Evolutionary conservation across 1,140 invertebrate species (phyloP).

Genomic region (Mya arenaria): DNA sequence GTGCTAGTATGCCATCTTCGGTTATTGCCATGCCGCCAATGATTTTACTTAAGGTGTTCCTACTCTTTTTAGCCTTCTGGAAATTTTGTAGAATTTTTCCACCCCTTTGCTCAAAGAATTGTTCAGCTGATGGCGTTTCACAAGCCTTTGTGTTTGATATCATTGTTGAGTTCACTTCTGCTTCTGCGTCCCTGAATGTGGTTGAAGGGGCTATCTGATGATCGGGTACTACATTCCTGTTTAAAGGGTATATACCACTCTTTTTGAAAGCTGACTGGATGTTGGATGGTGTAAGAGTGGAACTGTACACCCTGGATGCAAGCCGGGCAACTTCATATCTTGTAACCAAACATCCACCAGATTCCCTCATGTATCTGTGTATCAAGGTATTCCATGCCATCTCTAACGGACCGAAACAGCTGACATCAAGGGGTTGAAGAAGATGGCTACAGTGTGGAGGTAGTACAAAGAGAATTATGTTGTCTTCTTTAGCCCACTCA

Average conservation of each 20-base stretch:
- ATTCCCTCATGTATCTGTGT: no score
- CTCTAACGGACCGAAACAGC: no score
- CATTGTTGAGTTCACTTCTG: neutral
- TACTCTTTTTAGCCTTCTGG: neutral
- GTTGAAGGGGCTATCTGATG: neutral
- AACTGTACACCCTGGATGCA: neutral
- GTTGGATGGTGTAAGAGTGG: neutral
- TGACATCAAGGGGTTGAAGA: conserved; percentile 10
- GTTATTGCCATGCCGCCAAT: conserved; percentile 23
- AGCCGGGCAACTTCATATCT: neutral
- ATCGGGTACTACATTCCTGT: neutral
- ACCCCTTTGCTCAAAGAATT: conserved; percentile 9
- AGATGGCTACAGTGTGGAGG: conserved; percentile 21
- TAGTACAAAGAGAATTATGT: conserved; percentile 20
- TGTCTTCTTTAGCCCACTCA: neutral
- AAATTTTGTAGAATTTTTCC: conserved; percentile 27
- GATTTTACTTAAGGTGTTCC: conserved; percentile 20
- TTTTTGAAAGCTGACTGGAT: conserved; percentile 16
- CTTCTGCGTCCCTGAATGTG: neutral
- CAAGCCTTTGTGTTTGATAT: neutral
- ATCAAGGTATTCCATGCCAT: no score
- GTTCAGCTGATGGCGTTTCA: neutral
- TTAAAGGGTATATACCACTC: neutral
- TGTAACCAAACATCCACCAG: neutral
- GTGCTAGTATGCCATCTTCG: conserved; percentile 11